A percentile compares a stretch with the other conserved stretches of the same genome.
These are phyloP conservation scores for Diprion similis DNA, from an alignment of 1,140 invertebrate genomes.

Conservation along the genomic window DNA sequence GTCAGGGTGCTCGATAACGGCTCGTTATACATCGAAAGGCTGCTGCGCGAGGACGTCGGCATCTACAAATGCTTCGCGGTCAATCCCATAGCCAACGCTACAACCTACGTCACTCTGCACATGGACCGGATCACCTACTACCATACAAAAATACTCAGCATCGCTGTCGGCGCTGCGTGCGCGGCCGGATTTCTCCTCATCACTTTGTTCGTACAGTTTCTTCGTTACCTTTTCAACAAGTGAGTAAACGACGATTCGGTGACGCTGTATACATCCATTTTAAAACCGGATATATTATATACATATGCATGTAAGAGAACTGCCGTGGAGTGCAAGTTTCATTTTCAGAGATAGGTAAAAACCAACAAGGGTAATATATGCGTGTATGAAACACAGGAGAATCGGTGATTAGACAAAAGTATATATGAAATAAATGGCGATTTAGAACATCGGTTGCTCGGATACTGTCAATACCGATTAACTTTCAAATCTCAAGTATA, in stretches of 20 bases:
- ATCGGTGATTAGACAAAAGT: too few relatives aligned
- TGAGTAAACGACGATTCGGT: conserved; percentile 55
- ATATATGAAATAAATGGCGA: too few relatives aligned
- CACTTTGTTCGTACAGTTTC: conserved; percentile 78
- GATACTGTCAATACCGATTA: too few relatives aligned
- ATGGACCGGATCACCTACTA: conserved; percentile 84
- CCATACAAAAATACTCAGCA: conserved; percentile 82
- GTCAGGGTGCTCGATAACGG: conserved; percentile 71
- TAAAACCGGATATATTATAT: too few relatives aligned
- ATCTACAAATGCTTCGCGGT: conserved; percentile 85
- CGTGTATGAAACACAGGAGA: too few relatives aligned
- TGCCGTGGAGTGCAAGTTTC: too few relatives aligned
- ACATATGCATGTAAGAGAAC: too few relatives aligned
- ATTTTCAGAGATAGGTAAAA: too few relatives aligned
- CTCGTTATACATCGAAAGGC: conserved; percentile 69
- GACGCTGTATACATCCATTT: too few relatives aligned
- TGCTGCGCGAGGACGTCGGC: conserved; percentile 82
- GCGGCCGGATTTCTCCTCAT: conserved; percentile 80
- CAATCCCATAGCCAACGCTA: conserved; percentile 81
- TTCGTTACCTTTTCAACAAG: conserved; percentile 75
- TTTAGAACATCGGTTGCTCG: too few relatives aligned
- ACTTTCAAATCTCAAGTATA: too few relatives aligned
- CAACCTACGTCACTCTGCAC: conserved; percentile 74
- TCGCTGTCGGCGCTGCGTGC: conserved; percentile 80
- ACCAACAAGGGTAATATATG: too few relatives aligned